These are phyloP conservation scores for Elachura formosa DNA, from an alignment of 2,113 vertebrate genomes.

Conservation along the genomic window DNA sequence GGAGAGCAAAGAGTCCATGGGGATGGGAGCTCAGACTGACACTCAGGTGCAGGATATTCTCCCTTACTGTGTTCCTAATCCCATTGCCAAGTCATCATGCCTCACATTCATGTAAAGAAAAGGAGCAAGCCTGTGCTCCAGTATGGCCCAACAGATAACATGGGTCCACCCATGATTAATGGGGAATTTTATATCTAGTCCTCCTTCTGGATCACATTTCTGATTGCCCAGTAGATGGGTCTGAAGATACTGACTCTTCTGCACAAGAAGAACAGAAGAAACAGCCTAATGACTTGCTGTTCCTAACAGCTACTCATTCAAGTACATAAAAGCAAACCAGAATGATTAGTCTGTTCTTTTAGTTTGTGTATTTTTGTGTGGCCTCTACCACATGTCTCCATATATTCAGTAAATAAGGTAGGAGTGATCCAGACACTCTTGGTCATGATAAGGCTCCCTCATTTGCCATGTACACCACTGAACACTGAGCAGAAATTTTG, in stretches of 20 bases:
- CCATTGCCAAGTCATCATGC: no score
- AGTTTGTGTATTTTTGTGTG: background rate
- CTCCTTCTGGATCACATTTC: background rate
- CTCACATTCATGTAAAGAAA: background rate
- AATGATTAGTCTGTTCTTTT: background rate
- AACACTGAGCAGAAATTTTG: background rate
- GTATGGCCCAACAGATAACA: background rate
- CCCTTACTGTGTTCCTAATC: background rate
- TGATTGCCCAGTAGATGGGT: background rate
- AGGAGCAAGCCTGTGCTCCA: background rate
- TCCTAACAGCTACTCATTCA: background rate
- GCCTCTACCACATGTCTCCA: background rate
- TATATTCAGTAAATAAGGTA: background rate
- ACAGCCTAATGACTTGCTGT: background rate
- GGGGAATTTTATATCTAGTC: background rate
- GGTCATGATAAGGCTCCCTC: background rate
- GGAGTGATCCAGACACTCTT: background rate
- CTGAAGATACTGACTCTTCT: background rate
- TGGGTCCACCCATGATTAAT: background rate
- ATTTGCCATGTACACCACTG: background rate
- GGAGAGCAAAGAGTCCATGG: rapidly evolving
- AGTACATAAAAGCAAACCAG: background rate
- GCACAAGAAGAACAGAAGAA: background rate
- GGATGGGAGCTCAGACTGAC: background rate
- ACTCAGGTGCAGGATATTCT: background rate